Evolutionary conservation across 2,888 invertebrate species (phyloP), one percentile per base, ranked within the genome.

Genomic region (Apantesis nais): DNA sequence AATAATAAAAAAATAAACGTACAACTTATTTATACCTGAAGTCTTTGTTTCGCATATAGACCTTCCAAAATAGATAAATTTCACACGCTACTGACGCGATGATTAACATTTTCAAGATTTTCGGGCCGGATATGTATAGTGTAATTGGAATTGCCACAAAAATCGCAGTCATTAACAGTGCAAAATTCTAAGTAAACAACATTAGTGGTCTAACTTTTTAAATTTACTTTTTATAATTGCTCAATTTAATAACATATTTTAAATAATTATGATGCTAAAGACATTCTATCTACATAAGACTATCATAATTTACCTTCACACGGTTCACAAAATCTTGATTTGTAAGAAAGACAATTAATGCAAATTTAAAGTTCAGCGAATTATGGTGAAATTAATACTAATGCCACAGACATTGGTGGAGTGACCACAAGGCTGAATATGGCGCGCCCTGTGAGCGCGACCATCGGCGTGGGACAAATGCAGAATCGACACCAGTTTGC

Each of bases 401-500:
- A 84, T 89, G 90, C 86, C 92, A 90, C 84, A 88, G 88, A 89
- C 89, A 88, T 85, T 86, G 88, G 85, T 69, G 82, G 75, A 70
- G 64, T 70, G 62, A 64, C 31, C 65, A 85, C 89, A 91, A 92
- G 90, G 93, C 89, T 88, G 89, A 87, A 85, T 84, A 86, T 85
- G 85, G 85, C 85, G 88, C 86, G 87, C 48, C 34, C 61, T 44
- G 52, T 25, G 52, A 22, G 80, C 78, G 78, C 81, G 78, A 78
- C 69, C 74, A 74, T 70, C 70, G 78, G 85, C 84, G 83, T 88
- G 90, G 89, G 90, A 92, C 92, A 88, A 92, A 91, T 92, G 87
- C 89, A 86, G 84, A 89, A 88, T 90, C 88, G 86, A 90, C 87
- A 89, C 89, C 90, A 92, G 91, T 92, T 92, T 92, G 89, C 90